Percentiles rank a stretch among this genome's conserved stretches.
Conservation (phyloP, 2,888 invertebrate species). For the Caenorhabditis virilis region DNA sequence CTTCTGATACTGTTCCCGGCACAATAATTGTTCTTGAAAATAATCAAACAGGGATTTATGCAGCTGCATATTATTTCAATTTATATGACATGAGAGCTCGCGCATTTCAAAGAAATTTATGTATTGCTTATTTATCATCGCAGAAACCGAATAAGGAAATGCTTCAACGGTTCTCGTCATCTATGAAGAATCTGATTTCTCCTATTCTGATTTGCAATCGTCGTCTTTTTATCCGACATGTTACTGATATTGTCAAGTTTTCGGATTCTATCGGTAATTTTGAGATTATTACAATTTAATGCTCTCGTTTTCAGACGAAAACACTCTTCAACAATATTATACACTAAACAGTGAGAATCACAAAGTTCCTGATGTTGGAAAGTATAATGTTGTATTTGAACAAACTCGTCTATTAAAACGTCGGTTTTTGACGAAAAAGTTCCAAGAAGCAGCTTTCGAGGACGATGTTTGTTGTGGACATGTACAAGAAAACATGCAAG, state of each 20-base stretch:
- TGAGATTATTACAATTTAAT: neutral
- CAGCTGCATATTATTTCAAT: constrained; percentile 58
- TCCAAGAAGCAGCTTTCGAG: constrained; percentile 27
- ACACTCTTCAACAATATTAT: constrained; percentile 38
- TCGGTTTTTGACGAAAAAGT: constrained; percentile 29
- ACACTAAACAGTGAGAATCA: constrained; percentile 31
- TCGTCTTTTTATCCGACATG: constrained; percentile 48
- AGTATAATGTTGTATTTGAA: constrained; percentile 36
- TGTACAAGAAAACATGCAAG: constrained; percentile 24
- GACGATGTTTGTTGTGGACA: constrained; percentile 37
- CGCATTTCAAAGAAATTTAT: constrained; percentile 63
- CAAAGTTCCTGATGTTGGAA: constrained; percentile 20
- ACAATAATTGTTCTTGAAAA: constrained; percentile 58
- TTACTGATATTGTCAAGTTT: constrained; percentile 39
- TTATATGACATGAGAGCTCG: constrained; percentile 61
- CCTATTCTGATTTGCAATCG: constrained; percentile 63
- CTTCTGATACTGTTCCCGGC: constrained; percentile 58
- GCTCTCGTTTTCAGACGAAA: constrained; percentile 19
- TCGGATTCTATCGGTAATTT: constrained; percentile 30
- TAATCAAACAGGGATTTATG: constrained; percentile 59
- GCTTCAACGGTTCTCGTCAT: constrained; percentile 29
- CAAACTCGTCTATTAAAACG: constrained; percentile 34
- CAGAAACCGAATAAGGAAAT: constrained; percentile 45
- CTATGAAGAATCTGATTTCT: constrained; percentile 38
- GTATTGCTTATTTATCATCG: constrained; percentile 53